These are phyloP conservation scores for Drosophila infuscata DNA, from an alignment of 2,888 invertebrate genomes.

Conservation along the genomic window DNA sequence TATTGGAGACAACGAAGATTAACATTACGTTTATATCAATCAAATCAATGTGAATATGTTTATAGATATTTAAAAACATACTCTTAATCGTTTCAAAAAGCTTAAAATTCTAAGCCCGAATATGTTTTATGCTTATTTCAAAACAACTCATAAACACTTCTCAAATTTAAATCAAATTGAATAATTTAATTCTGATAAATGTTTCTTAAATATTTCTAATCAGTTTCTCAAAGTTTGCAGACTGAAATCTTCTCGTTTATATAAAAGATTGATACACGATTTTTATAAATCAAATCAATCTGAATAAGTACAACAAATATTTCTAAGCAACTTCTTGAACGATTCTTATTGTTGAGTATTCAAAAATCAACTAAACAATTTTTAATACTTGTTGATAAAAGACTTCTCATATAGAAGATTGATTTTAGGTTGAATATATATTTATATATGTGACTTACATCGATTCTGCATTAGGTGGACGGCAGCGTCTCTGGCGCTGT, in stretches of 20 bases:
- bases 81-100: background rate
- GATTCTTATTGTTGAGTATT: background rate
- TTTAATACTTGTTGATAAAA: background rate
- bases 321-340: background rate
- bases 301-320: background rate
- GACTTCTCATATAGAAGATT: background rate
- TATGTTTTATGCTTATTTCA: background rate
- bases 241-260: background rate
- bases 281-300: background rate
- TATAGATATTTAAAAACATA: background rate
- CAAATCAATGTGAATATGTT: background rate
- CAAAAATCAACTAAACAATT: background rate
- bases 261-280: background rate
- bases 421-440: background rate
- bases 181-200: background rate
- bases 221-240: background rate
- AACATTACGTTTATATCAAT: background rate
- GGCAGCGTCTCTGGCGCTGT: conserved; percentile 70
- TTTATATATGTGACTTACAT: conserved; percentile 78
- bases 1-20: background rate
- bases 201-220: background rate
- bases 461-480: conserved; percentile 83
- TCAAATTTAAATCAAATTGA: background rate
- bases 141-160: background rate
- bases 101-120: background rate